phyloP scores from a whole-genome alignment of 2,888 invertebrate genomes.

The Drosophila cognata region DNA sequence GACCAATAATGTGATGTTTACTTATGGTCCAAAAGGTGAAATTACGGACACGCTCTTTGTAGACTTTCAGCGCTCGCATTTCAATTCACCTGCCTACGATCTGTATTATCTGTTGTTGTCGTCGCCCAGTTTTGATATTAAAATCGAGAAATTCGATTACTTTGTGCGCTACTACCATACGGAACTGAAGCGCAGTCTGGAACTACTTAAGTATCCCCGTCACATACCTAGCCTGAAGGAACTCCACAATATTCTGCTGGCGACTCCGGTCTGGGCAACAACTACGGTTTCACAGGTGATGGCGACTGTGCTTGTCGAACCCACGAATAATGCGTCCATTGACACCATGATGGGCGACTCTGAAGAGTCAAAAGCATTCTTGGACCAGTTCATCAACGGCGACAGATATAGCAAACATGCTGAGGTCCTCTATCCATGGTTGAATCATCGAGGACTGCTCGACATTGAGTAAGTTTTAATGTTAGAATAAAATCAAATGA shows the following conservation, averaged over 20 bases:
- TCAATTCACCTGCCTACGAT: slow-evolving; percentile 76
- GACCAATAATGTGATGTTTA: slow-evolving; percentile 82
- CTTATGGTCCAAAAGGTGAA: slow-evolving; percentile 57
- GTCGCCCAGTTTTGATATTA: slow-evolving; percentile 77
- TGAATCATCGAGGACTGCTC: slow-evolving; percentile 67
- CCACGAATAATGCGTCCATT: slow-evolving; percentile 59
- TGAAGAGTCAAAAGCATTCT: slow-evolving; percentile 44
- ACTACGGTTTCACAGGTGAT: slow-evolving; percentile 44
- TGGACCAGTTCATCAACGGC: slow-evolving; percentile 43
- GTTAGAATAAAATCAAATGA: background rate
- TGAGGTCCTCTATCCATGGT: slow-evolving; percentile 68
- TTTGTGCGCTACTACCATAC: slow-evolving; percentile 80
- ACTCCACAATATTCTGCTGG: slow-evolving; percentile 33
- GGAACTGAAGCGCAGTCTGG: slow-evolving; percentile 65
- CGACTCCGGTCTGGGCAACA: slow-evolving; percentile 35
- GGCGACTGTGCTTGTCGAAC: slow-evolving; percentile 65
- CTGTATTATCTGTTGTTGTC: slow-evolving; percentile 76
- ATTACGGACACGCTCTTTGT: slow-evolving; percentile 70
- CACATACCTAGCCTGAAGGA: slow-evolving; percentile 63
- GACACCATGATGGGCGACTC: slow-evolving; percentile 46
- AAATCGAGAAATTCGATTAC: slow-evolving; percentile 80
- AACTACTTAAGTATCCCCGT: slow-evolving; percentile 64
- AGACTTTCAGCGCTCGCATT: slow-evolving; percentile 74
- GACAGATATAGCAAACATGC: slow-evolving; percentile 66
- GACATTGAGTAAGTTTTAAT: slow-evolving; percentile 37